phyloP scores from a whole-genome alignment of 2,113 vertebrate genomes.

The Odobenus rosmarus region DNA sequence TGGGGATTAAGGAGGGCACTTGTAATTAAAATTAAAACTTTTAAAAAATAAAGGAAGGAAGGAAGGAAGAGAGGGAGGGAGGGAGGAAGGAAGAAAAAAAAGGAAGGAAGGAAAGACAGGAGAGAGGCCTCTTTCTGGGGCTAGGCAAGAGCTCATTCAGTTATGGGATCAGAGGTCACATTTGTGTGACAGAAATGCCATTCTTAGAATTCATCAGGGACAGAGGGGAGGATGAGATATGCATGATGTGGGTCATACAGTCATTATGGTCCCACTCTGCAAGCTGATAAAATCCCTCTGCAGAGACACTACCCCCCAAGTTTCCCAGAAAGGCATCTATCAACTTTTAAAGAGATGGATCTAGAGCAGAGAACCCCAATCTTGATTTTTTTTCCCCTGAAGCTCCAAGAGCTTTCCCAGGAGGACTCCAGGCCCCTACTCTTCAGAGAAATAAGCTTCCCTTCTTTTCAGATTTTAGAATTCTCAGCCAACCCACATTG shows the following conservation, averaged over 20 bases:
- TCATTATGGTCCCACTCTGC: neutral
- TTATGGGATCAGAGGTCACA: neutral
- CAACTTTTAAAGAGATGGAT: neutral
- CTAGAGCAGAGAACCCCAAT: neutral
- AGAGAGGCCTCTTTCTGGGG: neutral
- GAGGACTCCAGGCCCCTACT: neutral
- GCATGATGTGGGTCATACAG: no score
- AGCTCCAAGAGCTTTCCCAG: neutral
- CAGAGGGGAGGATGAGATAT: fast-evolving
- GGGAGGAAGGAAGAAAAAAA: neutral
- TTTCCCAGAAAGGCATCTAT: neutral
- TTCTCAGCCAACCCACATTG: neutral
- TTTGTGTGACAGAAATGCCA: slow-evolving; percentile 3
- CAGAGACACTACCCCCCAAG: neutral
- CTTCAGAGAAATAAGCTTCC: neutral
- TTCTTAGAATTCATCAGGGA: neutral
- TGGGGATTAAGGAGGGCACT: neutral
- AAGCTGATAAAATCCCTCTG: neutral
- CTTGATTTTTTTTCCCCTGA: neutral
- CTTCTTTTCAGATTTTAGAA: neutral
- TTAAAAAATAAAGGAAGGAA: neutral
- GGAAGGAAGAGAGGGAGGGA: neutral
- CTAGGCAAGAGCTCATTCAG: neutral
- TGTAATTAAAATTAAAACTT: neutral
- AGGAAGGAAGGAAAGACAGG: neutral